Percentiles rank a stretch among this genome's conserved stretches.
Conservation (phyloP, 2,113 vertebrate species). For the Muntiacus reevesi region DNA sequence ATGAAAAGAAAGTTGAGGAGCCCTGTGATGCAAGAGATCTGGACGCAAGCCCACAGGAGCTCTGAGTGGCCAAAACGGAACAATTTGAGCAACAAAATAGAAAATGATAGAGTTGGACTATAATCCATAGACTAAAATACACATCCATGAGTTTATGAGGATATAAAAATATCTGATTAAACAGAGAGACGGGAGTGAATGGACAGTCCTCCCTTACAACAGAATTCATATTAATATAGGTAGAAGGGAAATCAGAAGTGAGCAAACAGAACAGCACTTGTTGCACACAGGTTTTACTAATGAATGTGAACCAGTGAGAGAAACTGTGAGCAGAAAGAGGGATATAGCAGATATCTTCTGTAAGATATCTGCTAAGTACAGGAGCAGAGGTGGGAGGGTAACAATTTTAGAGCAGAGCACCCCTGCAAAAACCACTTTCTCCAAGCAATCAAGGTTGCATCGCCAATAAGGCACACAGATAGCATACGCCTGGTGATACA, state of each 20-base stretch:
- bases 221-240: neutral
- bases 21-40: neutral
- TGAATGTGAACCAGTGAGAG: neutral
- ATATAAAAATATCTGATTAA: neutral
- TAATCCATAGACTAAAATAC: neutral
- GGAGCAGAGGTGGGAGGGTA: rapidly evolving
- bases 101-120: neutral
- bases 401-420: neutral
- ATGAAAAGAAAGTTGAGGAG: neutral
- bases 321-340: neutral
- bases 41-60: neutral
- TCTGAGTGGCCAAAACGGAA: neutral
- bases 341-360: neutral
- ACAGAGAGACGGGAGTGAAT: neutral
- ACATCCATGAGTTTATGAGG: neutral
- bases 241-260: neutral
- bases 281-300: neutral
- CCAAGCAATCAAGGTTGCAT: neutral
- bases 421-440: neutral
- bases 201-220: neutral
- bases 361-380: neutral
- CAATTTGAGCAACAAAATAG: neutral
- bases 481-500: neutral
- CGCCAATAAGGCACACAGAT: neutral
- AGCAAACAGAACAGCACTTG: neutral